Base-by-base conservation (phyloP, 1,140 invertebrate genomes). In the Coenobita brevimanus region DNA sequence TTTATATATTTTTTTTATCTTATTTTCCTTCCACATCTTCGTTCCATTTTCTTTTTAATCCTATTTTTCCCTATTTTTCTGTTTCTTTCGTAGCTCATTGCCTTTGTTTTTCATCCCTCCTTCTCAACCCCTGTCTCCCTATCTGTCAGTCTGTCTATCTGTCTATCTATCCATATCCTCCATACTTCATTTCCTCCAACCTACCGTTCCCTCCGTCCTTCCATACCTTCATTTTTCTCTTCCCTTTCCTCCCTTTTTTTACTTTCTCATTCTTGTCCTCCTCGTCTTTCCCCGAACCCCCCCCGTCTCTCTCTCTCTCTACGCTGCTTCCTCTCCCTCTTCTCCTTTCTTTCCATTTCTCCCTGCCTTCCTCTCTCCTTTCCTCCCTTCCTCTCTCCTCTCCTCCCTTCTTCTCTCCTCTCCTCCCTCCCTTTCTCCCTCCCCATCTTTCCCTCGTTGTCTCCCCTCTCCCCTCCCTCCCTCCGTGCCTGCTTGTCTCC, bases 331-430 rank as follows among this genome's bases (percentile, higher is more conserved):
- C 30, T 30, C n/a, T 50, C 3, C 27, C 13, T 33, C 17, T 0
- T 21, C 24, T n/a, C 33, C 4, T 62, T 3, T 13, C 60, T 36
- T 10, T n/a, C 33, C 10, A 21, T 36, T n/a, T 0, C 54, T 6
- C 38, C 15, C 6, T 15, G 15, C 13, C 27, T 3, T 21, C 50
- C n/a, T n/a, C 30, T 57, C 30, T 33, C 33, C 79, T 36, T 57
- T 36, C 57, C 33, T 54, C 50, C 76, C 57, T 50, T 57, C 50
- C 30, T 27, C 57, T 46, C 50, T 46, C 50, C 76, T 80, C 76
- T 80, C 76, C 50, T 46, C 57, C 76, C 30, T 43, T 60, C 62
- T 33, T 67, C 30, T 64, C 60, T n/a, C 21, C 60, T 33, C 64
- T 43, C 36, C 60, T 67, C 17, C 36, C 79, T 62, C 30, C 36